Base-by-base conservation (phyloP, 2,113 vertebrate species). In the Rousettus leschenaultii region DNA sequence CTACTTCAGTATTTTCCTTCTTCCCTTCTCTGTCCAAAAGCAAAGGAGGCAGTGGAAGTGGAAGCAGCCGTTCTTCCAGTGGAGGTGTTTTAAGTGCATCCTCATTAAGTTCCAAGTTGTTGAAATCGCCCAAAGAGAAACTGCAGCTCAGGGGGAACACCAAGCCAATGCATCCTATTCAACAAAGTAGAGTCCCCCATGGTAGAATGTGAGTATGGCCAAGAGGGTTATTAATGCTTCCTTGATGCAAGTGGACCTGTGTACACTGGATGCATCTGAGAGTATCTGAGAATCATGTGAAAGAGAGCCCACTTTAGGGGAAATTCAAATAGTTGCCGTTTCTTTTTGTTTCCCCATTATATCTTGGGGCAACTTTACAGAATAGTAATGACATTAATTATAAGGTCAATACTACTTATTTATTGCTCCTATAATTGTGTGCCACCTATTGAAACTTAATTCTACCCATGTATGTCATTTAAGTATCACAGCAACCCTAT, bases 91-190 rank as follows among this genome's bases (percentile, higher is more conserved):
- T 98, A 87, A 98, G 99, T 95, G 59, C 99, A 79, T 98, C 99
- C 84, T 98, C 99, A 73, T 99, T 99, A 96, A 99, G 99, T 98
- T 99, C 99, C 97, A 99, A 99, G 99, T 98, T 99, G 97, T 98
- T 98, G 97, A 99, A 99, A 99, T 98, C 99, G 97, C 99, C 99
- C 99, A 99, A 99, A 99, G 99, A 99, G 97, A 99, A 99, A 99
- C 98, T 98, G 97, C 99, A 98, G 97, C 98, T 99, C 98, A 99
- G 99, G 97, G 99, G 99, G 98, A 99, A 97, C 98, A 98, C 98
- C 97, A 98, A 99, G 98, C 98, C 99, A 93, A 98, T 98, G 98
- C 99, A 99, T 95, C 99, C 98, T 96, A 92, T 99, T 97, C 98
- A 99, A 89, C 98, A 99, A 73, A 99, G 98, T 98, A 99, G 99